Conservation (phyloP, 2,797 vertebrate genomes). For the Chelon auratus region DNA sequence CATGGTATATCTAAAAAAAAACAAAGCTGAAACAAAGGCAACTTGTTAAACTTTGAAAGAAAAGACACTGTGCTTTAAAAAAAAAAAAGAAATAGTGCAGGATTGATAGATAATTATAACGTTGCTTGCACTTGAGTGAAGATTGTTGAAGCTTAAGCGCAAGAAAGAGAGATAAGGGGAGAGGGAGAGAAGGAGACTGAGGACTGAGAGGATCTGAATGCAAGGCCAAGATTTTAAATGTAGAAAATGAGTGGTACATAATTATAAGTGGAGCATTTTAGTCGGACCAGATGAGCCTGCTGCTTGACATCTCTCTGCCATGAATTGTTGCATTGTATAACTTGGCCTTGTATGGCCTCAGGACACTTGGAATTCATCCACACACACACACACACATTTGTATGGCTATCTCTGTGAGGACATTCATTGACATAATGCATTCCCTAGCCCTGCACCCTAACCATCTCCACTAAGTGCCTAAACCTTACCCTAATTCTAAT, state of each 20-base stretch:
- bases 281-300: slow-evolving; percentile 28
- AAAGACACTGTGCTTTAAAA: background rate
- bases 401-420: no score
- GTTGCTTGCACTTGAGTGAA: slow-evolving; percentile 1
- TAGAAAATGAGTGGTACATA: slow-evolving; percentile 41
- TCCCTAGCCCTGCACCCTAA: no score
- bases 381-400: slow-evolving; percentile 12
- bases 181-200: background rate
- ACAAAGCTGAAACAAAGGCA: no score
- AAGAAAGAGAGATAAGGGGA: background rate
- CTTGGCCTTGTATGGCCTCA: slow-evolving; percentile 50
- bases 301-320: slow-evolving; percentile 46
- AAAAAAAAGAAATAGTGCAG: background rate
- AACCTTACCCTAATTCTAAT: no score
- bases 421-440: no score
- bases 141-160: slow-evolving; percentile 7
- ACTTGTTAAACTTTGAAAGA: slow-evolving; percentile 1
- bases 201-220: slow-evolving; percentile 5
- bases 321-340: slow-evolving; percentile 69
- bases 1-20: no score
- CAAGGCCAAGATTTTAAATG: background rate
- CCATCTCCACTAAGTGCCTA: no score
- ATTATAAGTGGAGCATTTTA: slow-evolving; percentile 44
- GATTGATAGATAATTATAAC: background rate
- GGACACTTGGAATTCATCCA: slow-evolving; percentile 35